These are phyloP conservation scores for Mus spretus DNA, from an alignment of 2,797 vertebrate species.

Conservation along the genomic window DNA sequence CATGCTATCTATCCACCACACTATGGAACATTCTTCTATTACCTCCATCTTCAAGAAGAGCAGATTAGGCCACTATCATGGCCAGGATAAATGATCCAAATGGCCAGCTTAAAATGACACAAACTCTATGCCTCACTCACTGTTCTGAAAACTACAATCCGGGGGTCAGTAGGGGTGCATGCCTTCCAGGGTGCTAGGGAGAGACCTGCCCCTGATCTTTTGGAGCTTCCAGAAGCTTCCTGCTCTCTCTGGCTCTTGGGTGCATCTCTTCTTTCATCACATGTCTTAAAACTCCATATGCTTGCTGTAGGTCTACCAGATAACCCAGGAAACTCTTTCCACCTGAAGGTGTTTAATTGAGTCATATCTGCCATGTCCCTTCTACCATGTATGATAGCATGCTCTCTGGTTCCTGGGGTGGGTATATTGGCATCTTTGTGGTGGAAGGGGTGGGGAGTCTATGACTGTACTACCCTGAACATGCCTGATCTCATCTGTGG, in stretches of 20 bases:
- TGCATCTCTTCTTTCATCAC: background rate
- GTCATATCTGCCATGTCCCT: background rate
- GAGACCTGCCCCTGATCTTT: background rate
- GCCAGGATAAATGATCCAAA: background rate
- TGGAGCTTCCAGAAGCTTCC: background rate
- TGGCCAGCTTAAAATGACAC: background rate
- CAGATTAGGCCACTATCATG: background rate
- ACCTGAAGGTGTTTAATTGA: background rate
- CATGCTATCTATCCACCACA: background rate
- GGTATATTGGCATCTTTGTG: background rate
- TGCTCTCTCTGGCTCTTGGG: background rate
- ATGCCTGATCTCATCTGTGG: background rate
- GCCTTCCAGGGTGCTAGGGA: background rate
- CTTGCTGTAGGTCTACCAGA: background rate
- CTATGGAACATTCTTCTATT: background rate
- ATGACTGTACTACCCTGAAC: background rate
- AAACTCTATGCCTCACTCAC: background rate
- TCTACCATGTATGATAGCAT: background rate
- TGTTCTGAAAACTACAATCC: background rate
- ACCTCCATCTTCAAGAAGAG: background rate
- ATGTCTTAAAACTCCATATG: background rate
- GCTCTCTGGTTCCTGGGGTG: background rate
- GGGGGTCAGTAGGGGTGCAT: background rate
- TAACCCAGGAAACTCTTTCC: background rate
- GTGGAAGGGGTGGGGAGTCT: background rate